Evolutionary conservation across 2,888 invertebrate species (phyloP), one percentile per base, ranked within the genome.

Genomic region (Monopis laevigella): DNA sequence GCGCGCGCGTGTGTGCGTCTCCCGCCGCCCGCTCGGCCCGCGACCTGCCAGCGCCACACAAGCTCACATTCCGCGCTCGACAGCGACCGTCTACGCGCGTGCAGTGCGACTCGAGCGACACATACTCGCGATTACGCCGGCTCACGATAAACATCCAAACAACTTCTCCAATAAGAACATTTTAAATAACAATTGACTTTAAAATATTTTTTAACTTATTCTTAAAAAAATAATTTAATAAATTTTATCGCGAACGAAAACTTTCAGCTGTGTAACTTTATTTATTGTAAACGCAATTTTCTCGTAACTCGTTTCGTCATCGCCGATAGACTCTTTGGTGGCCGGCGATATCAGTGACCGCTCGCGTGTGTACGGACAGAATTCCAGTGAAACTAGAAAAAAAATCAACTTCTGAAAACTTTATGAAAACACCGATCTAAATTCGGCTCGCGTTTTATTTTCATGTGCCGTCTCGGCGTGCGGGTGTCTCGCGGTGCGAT

Each of bases 381-480:
- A n/a, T n/a, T n/a, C n/a, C n/a, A n/a, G n/a, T n/a, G n/a, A n/a
- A n/a, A n/a, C n/a, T n/a, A n/a, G n/a, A n/a, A n/a, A 24, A 24
- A 24, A 6, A 24, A 7, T 24, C 24, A 24, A 10, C 6, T 24
- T 24, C 24, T 7, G 24, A 7, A 24, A 24, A 24, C 6, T 24
- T 24, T 24, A 10, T 24, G 24, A 24, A 24, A 21, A 12, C 17
- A 19, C 36, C 19, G 36, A 21, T 36, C 78, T 78, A 78, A 78
- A 78, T 78, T 66, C 71, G 77, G 70, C 53, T 67, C 74, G 77
- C 77, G 62, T 74, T 75, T 75, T 78, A 51, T 75, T 78, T 78
- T 73, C 78, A 78, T 78, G 78, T 80, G 78, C 77, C 63, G 78
- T 60, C 69, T 71, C 67, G 75, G 73, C 73, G 74, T 74, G 62